A percentile compares a stretch with the other conserved stretches of the same genome.
Evolutionary conservation across 2,888 invertebrate species (phyloP).

Genomic region (Hirtodrosophila histrioides): DNA sequence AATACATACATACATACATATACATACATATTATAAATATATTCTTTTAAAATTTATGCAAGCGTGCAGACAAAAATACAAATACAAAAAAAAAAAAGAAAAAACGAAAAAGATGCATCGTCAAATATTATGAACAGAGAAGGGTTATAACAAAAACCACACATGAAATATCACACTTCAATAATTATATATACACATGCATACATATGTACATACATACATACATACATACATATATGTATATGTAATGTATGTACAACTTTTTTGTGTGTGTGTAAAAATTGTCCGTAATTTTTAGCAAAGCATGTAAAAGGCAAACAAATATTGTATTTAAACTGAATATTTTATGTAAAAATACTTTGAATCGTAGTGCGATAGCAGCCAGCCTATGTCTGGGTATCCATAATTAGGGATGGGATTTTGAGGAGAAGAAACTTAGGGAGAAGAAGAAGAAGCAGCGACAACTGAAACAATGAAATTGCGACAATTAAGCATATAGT

Average conservation of each 20-base stretch:
- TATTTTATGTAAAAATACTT: constrained; percentile 65
- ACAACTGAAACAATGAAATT: constrained; percentile 78
- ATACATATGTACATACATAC: constrained; percentile 45
- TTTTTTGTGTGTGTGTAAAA: constrained; percentile 76
- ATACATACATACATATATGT: constrained; percentile 54
- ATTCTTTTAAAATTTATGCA: constrained; percentile 82
- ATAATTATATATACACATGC: constrained; percentile 66
- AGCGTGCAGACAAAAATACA: constrained; percentile 40
- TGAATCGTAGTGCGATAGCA: constrained; percentile 33
- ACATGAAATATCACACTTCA: constrained; percentile 73
- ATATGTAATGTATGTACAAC: constrained; percentile 35
- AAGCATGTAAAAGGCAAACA: constrained; percentile 39
- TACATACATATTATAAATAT: constrained; percentile 67
- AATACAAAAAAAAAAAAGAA: too few relatives aligned
- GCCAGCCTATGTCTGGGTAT: constrained; percentile 31
- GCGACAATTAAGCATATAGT: constrained; percentile 75
- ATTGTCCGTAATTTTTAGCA: constrained; percentile 83
- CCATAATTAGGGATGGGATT: constrained; percentile 24
- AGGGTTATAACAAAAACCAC: constrained; percentile 34
- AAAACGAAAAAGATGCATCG: constrained; percentile 12
- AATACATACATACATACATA: constrained; percentile 34
- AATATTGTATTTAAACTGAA: constrained; percentile 51
- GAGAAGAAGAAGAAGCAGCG: constrained; percentile 32
- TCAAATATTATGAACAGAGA: constrained; percentile 19
- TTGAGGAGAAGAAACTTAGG: neutral